Percentiles rank a stretch among this genome's conserved stretches.
phyloP scores from a whole-genome alignment of 2,113 vertebrate genomes.

The Cebus imitator region DNA sequence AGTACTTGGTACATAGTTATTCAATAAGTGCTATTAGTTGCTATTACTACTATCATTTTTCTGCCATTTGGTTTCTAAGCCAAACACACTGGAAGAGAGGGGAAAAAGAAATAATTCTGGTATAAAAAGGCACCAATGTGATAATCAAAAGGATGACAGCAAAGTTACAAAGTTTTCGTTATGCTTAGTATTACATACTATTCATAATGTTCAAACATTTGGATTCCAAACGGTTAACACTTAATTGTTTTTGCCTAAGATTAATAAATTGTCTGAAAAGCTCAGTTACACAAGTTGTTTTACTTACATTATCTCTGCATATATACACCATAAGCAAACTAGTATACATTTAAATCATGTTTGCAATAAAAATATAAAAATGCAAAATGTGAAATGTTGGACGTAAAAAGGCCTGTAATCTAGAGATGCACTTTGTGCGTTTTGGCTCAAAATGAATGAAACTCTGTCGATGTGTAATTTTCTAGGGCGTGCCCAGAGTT shows the following conservation, averaged over 20 bases:
- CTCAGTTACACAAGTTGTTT: conserved; percentile 20
- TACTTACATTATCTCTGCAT: not conserved
- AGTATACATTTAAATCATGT: conserved; percentile 19
- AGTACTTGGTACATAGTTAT: not conserved
- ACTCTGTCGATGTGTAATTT: not conserved
- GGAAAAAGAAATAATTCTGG: not conserved
- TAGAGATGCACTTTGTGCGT: not conserved
- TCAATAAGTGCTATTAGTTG: not conserved
- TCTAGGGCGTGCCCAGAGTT: not conserved
- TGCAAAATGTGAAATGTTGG: conserved; percentile 25
- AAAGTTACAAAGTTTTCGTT: conserved; percentile 39
- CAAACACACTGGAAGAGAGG: not conserved
- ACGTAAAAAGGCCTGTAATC: conserved; percentile 26
- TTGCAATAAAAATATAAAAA: conserved; percentile 23
- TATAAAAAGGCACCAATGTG: not conserved
- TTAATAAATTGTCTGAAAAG: conserved; percentile 31
- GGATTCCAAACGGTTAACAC: not conserved
- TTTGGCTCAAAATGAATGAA: not conserved
- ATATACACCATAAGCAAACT: not conserved
- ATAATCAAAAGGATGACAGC: conserved; percentile 7
- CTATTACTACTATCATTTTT: not conserved
- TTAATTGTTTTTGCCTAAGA: conserved; percentile 19
- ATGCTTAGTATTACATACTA: not conserved
- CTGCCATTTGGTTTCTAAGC: conserved; percentile 29
- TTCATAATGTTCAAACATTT: conserved; percentile 23